Base-by-base conservation (phyloP, 2,113 vertebrate species). In the Spheniscus mendiculus region DNA sequence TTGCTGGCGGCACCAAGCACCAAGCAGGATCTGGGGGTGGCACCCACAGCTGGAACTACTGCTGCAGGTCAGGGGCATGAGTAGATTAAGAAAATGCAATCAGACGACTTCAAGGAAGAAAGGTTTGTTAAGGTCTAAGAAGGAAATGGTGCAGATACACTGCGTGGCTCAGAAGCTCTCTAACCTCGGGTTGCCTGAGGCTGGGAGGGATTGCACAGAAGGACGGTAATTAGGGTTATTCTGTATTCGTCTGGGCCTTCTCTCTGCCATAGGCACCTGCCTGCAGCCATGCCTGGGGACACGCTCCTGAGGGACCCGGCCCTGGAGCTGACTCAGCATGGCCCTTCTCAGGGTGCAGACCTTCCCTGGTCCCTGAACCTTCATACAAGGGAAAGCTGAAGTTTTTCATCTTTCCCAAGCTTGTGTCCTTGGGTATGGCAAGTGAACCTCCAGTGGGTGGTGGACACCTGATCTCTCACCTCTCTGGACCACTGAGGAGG, bases 1-100 rank as follows among this genome's bases (percentile, higher is more conserved):
- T 52, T 0, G 0, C 22, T 27, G 66, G 56, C 0, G 5, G 58
- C 83, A 63, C 38, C 47, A 4, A 55, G n/a, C 36, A 27, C 53
- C 3, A 2, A 20, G 42, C 34, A 58, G 71, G 32, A 18, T 44
- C 32, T 38, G 56, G 45, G 74, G 34, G 21, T 76, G 66, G 42
- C 62, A 80, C 47, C n/a, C 27, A 8, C 47, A 53, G 78, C 84
- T 36, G 8, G 45, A 26, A 2, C 42, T 56, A 18, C 83, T 79
- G 74, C 90, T 83, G 55, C 36, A 15, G 70, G 45, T 38, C 36
- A 55, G 44, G 72, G 34, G 17, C 59, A 47, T 4, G 44, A 61
- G 32, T 6, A 22, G 29, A 5, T 47, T 40, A 10, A 44, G 61
- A 59, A 47, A 56, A 34, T 26, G 70, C 42, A 40, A 4, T 79